A percentile compares a stretch with the other conserved stretches of the same genome.
Conservation (phyloP, 2,113 vertebrate genomes). For the Triplophysa rosa region DNA sequence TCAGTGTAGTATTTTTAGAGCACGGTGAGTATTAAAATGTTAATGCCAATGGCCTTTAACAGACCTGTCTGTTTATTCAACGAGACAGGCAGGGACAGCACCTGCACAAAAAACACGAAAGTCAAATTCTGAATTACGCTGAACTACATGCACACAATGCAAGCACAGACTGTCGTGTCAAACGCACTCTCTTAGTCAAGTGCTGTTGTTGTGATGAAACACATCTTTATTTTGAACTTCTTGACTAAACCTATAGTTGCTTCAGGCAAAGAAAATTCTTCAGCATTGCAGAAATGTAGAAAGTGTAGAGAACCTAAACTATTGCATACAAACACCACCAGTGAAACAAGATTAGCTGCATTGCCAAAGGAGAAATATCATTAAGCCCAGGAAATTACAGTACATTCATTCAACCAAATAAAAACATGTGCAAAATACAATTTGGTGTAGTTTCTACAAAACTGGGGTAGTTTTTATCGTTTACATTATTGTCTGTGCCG, state of each 20-base stretch:
- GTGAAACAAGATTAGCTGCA: neutral
- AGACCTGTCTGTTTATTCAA: slow-evolving; percentile 49
- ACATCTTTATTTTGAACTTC: slow-evolving; percentile 6
- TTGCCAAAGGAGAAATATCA: neutral
- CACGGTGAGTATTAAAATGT: slow-evolving; percentile 64
- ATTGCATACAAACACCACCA: neutral
- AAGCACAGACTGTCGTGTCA: slow-evolving; percentile 9
- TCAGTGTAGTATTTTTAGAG: slow-evolving; percentile 68
- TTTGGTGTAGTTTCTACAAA: too few relatives aligned
- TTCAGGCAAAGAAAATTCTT: neutral
- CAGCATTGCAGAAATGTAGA: neutral
- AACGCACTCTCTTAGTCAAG: neutral
- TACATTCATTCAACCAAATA: neutral
- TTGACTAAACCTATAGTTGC: neutral
- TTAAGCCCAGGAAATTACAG: neutral
- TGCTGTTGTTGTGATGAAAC: neutral
- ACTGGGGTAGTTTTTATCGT: neutral
- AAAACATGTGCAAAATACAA: neutral
- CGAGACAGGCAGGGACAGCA: slow-evolving; percentile 35
- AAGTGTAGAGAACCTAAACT: neutral
- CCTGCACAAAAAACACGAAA: slow-evolving; percentile 16
- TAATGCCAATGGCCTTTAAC: slow-evolving; percentile 60
- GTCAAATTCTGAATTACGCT: neutral
- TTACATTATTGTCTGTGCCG: neutral
- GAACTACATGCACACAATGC: neutral